Conservation (phyloP, 2,113 vertebrate species). For the Pyxicephalus adspersus region DNA sequence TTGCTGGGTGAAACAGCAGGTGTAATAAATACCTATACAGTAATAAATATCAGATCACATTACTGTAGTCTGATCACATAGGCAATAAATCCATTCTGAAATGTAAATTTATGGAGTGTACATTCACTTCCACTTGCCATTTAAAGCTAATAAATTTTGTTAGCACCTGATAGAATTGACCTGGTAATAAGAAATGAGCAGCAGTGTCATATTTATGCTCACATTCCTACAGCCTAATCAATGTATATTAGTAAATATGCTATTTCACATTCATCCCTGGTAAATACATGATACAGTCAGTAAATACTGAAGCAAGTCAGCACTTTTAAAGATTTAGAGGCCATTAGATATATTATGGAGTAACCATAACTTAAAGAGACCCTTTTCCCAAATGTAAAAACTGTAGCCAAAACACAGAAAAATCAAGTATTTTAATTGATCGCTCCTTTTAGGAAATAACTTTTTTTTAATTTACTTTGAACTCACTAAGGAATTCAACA, state of each 20-base stretch:
- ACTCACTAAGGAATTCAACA: no score
- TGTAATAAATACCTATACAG: neutral
- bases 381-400: neutral
- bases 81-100: neutral
- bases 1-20: neutral
- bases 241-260: conserved; percentile 33
- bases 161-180: conserved; percentile 21
- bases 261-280: neutral
- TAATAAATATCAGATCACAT: neutral
- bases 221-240: conserved; percentile 8
- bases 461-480: no score
- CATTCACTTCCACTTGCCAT: conserved; percentile 1
- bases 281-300: neutral
- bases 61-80: neutral
- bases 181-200: conserved; percentile 22
- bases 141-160: conserved; percentile 20
- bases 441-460: no score
- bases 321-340: neutral
- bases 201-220: conserved; percentile 25
- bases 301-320: conserved; percentile 7
- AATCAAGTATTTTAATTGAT: no score
- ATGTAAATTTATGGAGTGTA: conserved; percentile 22
- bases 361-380: neutral
- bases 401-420: no score
- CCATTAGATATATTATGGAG: neutral